These are phyloP conservation scores for Plestiodon gilberti DNA, from an alignment of 2,113 vertebrate genomes.

Conservation along the genomic window DNA sequence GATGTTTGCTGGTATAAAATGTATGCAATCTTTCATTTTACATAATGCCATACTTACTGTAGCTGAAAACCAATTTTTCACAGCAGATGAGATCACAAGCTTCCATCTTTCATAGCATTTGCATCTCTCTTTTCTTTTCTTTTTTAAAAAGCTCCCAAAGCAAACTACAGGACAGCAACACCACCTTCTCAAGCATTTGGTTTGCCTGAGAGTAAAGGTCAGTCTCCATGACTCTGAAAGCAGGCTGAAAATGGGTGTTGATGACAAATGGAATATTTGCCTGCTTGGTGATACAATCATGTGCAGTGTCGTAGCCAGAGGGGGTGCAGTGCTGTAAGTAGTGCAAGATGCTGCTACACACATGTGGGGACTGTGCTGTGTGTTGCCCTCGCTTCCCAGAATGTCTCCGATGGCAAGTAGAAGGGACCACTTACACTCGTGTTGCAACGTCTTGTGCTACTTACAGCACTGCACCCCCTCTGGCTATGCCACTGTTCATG, in stretches of 20 bases:
- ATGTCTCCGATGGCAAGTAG: no score
- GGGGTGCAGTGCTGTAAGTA: no score
- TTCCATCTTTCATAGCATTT: background rate
- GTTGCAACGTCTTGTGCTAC: no score
- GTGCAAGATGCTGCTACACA: no score
- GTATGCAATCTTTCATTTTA: background rate
- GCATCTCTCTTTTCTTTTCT: fast-evolving
- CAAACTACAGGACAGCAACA: background rate
- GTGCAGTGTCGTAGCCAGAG: no score
- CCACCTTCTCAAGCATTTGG: background rate
- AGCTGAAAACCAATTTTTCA: background rate
- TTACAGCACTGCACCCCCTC: no score
- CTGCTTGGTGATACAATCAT: background rate
- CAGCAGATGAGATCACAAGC: background rate
- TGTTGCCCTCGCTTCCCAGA: no score
- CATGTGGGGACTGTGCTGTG: no score
- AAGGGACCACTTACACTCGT: no score
- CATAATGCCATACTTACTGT: background rate
- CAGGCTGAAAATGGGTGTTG: slow-evolving; percentile 7
- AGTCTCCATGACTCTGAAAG: background rate
- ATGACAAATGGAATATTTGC: slow-evolving; percentile 14
- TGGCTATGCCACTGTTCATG: no score
- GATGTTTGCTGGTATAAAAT: background rate
- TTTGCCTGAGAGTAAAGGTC: slow-evolving; percentile 27
- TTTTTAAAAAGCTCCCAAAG: fast-evolving